Percentiles rank a stretch among this genome's conserved stretches.
phyloP scores from a whole-genome alignment of 2,797 vertebrate genomes.

The Graptemys geographica region DNA sequence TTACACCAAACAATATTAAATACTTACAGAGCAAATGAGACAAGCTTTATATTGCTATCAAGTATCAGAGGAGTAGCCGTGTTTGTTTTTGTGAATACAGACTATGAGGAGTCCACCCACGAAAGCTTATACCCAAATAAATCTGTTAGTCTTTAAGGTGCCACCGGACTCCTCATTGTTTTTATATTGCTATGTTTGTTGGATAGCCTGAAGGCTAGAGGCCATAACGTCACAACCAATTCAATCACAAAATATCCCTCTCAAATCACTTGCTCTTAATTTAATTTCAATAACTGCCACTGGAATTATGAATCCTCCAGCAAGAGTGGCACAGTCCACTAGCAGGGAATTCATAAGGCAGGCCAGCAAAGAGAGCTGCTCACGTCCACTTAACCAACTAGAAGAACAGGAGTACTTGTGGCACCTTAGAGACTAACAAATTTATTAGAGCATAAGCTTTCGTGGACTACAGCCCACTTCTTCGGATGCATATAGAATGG shows the following conservation, averaged over 20 bases:
- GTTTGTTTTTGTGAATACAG: fast-evolving
- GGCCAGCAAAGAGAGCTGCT: not conserved
- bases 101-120: no score
- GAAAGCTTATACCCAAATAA: no score
- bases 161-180: no score
- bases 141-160: no score
- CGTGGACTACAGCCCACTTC: no score
- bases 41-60: constrained; percentile 3
- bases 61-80: no score
- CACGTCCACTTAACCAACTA: fast-evolving
- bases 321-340: not conserved
- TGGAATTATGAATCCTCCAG: not conserved
- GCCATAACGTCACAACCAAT: fast-evolving
- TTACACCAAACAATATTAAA: constrained; percentile 1
- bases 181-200: constrained; percentile 17
- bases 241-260: not conserved
- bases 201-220: not conserved
- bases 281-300: fast-evolving
- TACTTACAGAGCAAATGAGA: constrained; percentile 28
- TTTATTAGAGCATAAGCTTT: no score
- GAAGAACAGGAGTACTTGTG: no score
- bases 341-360: not conserved
- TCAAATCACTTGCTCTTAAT: not conserved
- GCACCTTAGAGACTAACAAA: no score
- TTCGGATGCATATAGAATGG: no score